Evolutionary conservation across 2,888 invertebrate genomes (phyloP).

Genomic region (Lypha dubia): DNA sequence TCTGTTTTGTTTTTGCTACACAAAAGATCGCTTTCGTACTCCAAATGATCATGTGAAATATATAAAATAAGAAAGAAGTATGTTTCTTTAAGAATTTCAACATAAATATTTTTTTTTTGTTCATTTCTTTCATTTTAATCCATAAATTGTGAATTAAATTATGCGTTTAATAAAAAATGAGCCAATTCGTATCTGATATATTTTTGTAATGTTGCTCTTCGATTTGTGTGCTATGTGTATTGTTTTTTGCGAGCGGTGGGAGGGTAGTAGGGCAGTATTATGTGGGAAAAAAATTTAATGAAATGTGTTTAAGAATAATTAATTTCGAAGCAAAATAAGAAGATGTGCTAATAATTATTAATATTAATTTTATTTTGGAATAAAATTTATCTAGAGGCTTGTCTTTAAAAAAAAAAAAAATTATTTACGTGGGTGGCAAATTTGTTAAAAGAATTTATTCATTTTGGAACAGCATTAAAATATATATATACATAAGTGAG

Average conservation of each 20-base stretch:
- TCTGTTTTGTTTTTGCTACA: neutral
- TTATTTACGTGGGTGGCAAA: slow-evolving; percentile 42
- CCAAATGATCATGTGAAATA: slow-evolving; percentile 63
- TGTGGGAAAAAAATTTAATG: slow-evolving; percentile 18
- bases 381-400: neutral
- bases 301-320: slow-evolving; percentile 57
- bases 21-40: slow-evolving; percentile 16
- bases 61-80: no score
- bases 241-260: neutral
- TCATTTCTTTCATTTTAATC: slow-evolving; percentile 45
- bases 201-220: neutral
- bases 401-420: neutral
- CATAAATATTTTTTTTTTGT: neutral
- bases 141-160: slow-evolving; percentile 75
- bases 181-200: slow-evolving; percentile 75
- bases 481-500: neutral
- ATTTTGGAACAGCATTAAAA: neutral
- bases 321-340: slow-evolving; percentile 29
- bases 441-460: slow-evolving; percentile 10
- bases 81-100: neutral
- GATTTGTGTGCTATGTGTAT: neutral
- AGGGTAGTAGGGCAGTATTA: no score
- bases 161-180: slow-evolving; percentile 79
- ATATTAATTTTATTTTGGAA: slow-evolving; percentile 53
- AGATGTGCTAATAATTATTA: slow-evolving; percentile 41